phyloP scores from a whole-genome alignment of 30 jellyfish, hydroid and myxozoan species.

The Turritopsis rubra region DNA sequence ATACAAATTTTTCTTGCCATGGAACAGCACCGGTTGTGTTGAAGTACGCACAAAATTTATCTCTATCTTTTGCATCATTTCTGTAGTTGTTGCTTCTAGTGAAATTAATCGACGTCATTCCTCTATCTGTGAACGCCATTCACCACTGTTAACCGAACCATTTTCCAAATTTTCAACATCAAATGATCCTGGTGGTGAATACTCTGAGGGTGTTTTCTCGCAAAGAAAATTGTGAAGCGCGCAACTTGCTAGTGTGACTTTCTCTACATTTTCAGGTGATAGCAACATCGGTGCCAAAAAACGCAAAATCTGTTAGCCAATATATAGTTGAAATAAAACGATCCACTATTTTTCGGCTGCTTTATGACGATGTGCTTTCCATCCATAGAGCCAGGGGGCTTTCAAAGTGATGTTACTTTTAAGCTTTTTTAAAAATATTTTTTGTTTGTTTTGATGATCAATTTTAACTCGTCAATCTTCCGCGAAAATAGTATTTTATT shows the following conservation, averaged over 20 bases:
- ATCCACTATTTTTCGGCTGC: too few relatives aligned
- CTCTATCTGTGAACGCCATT: constrained; percentile 32
- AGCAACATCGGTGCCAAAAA: constrained; percentile 22
- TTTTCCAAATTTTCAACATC: constrained; percentile 15
- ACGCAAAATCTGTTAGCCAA: constrained; percentile 41
- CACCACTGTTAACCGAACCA: constrained; percentile 15
- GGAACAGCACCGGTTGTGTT: constrained; percentile 24
- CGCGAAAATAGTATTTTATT: too few relatives aligned
- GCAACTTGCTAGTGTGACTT: not conserved
- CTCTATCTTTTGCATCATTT: not conserved
- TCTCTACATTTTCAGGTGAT: constrained; percentile 4
- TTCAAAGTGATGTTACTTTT: too few relatives aligned
- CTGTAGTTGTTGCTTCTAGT: constrained; percentile 24
- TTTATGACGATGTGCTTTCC: too few relatives aligned
- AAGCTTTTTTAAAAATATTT: too few relatives aligned
- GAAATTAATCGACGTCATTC: constrained; percentile 17
- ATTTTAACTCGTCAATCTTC: too few relatives aligned
- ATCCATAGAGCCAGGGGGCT: too few relatives aligned
- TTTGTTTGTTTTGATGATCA: too few relatives aligned
- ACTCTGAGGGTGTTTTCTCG: not conserved
- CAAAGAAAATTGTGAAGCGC: not conserved
- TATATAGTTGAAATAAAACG: too few relatives aligned
- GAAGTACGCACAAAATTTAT: constrained; percentile 18
- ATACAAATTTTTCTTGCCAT: constrained; percentile 13
- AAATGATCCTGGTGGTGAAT: not conserved